These are phyloP conservation scores for Pantherophis vulpinus DNA, from an alignment of 2,797 vertebrate genomes.

Conservation along the genomic window DNA sequence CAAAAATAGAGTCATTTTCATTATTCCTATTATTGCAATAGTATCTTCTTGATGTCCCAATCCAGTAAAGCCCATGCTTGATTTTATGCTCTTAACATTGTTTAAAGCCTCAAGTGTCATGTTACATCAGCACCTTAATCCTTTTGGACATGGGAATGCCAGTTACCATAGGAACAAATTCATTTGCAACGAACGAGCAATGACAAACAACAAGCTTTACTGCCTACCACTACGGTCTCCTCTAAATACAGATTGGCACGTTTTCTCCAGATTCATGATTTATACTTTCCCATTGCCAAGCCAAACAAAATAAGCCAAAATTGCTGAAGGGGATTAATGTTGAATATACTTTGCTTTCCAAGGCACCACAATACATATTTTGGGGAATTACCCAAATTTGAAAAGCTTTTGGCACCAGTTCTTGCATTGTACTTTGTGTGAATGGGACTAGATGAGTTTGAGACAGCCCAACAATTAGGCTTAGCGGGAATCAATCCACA, in stretches of 20 bases:
- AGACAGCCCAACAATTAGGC: slow-evolving; percentile 15
- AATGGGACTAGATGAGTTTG: background rate
- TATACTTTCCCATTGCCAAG: slow-evolving; percentile 20
- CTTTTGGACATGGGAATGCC: background rate
- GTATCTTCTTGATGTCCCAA: slow-evolving; percentile 3
- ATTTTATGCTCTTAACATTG: background rate
- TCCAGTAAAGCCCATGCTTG: background rate
- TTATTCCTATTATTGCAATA: background rate
- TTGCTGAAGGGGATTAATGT: slow-evolving; percentile 16
- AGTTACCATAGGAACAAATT: slow-evolving; percentile 17
- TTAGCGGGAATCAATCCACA: slow-evolving; percentile 21
- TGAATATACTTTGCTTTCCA: slow-evolving; percentile 7
- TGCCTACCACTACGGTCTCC: slow-evolving; percentile 2
- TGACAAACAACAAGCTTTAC: slow-evolving; percentile 24
- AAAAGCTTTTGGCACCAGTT: slow-evolving; percentile 13
- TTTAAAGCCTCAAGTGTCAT: background rate
- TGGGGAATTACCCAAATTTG: background rate
- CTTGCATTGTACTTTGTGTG: background rate
- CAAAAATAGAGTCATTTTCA: background rate
- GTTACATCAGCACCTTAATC: background rate
- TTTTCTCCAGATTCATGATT: slow-evolving; percentile 26
- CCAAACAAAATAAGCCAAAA: slow-evolving; percentile 18
- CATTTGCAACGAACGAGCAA: slow-evolving; percentile 25
- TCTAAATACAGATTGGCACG: slow-evolving; percentile 25
- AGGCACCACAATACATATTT: slow-evolving; percentile 22